Conservation (phyloP, 2,888 invertebrate species). For the Gerris lacustris region DNA sequence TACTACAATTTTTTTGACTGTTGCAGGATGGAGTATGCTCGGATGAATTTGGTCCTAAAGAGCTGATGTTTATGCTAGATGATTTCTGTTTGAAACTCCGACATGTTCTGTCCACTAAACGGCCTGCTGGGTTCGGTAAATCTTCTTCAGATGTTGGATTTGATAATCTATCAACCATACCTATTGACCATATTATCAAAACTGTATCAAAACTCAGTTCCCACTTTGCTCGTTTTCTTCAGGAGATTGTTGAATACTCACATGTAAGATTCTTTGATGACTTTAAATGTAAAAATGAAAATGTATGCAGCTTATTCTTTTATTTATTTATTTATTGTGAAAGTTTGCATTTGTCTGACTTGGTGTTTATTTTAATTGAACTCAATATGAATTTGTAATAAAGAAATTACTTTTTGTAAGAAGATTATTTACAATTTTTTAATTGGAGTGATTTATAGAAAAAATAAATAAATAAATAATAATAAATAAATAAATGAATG, state of each 20-base stretch:
- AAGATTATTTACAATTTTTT: too few species aligned
- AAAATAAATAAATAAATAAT: too few species aligned
- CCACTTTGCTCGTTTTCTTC: conserved; percentile 40
- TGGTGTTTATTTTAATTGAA: too few species aligned
- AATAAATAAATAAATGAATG: too few species aligned
- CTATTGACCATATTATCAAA: conserved; percentile 26
- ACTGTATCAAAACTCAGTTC: conserved; percentile 39
- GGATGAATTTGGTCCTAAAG: conserved; percentile 35
- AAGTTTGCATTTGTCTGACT: too few species aligned
- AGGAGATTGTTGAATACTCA: conserved; percentile 36
- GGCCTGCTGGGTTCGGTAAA: conserved; percentile 22
- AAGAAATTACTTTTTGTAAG: too few species aligned
- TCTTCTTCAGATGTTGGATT: conserved; percentile 25
- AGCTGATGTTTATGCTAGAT: conserved; percentile 41
- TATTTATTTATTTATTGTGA: too few species aligned
- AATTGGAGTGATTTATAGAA: too few species aligned
- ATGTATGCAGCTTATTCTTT: too few species aligned
- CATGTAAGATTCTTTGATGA: conserved; percentile 26
- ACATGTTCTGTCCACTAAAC: conserved; percentile 34
- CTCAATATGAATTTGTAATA: too few species aligned
- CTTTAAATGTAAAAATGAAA: background rate
- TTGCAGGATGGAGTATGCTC: conserved; percentile 30
- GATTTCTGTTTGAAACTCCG: conserved; percentile 49
- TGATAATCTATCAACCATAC: conserved; percentile 28
- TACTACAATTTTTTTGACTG: too few species aligned